These are phyloP conservation scores for Himantopus leucocephalus DNA, from an alignment of 2,113 vertebrate genomes.

Conservation along the genomic window DNA sequence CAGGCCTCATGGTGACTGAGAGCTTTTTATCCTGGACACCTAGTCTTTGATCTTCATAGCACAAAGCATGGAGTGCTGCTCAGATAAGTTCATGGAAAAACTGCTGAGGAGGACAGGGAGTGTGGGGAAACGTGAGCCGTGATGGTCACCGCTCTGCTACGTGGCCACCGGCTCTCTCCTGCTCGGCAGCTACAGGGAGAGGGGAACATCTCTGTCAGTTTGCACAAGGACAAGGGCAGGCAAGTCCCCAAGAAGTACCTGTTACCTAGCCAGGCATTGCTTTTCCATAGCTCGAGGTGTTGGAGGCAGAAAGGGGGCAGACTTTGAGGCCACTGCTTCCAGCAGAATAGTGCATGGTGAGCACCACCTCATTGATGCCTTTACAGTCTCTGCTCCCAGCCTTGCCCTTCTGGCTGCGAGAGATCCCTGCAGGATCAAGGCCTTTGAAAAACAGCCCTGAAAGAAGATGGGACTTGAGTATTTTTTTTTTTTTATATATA, in stretches of 20 bases:
- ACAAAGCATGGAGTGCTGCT: neutral
- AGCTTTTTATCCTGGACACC: conserved; percentile 28
- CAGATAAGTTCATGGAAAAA: neutral
- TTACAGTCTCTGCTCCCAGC: neutral
- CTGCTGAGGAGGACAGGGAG: neutral
- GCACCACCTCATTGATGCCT: neutral
- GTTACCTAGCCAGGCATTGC: neutral
- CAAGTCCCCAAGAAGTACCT: neutral
- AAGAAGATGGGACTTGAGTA: neutral
- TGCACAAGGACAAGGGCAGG: neutral
- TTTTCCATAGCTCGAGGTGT: neutral
- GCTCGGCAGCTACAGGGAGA: neutral
- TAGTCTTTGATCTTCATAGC: conserved; percentile 18
- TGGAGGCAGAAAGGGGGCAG: neutral
- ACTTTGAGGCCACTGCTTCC: neutral
- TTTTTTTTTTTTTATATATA: neutral
- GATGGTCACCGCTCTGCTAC: neutral
- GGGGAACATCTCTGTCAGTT: neutral
- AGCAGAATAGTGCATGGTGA: neutral
- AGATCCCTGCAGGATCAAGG: neutral
- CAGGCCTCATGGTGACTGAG: neutral
- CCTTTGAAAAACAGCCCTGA: neutral
- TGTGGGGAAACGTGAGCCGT: rapidly evolving
- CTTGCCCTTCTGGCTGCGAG: neutral
- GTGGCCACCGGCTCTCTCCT: neutral